These are phyloP conservation scores for Callithrix jacchus DNA, from an alignment of 2,113 vertebrate species.

Conservation along the genomic window DNA sequence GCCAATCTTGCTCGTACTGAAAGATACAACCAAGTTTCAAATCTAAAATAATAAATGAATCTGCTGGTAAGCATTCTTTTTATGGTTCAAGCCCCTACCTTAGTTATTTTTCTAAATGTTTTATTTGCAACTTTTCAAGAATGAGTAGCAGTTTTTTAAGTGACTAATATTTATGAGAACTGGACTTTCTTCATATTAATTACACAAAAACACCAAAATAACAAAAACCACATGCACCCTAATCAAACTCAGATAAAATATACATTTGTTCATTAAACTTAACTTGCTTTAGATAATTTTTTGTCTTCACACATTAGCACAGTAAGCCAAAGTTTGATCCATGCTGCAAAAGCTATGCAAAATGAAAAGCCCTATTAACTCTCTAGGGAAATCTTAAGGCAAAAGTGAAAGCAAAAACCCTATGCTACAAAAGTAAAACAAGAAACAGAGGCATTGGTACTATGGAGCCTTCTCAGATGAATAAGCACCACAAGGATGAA, in stretches of 20 bases:
- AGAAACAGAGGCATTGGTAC: slow-evolving; percentile 15
- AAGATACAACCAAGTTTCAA: slow-evolving; percentile 48
- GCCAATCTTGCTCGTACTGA: slow-evolving; percentile 49
- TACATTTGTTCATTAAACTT: slow-evolving; percentile 70
- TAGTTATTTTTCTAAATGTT: slow-evolving; percentile 33
- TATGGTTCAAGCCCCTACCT: background rate
- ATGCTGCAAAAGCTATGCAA: slow-evolving; percentile 59
- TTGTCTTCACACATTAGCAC: slow-evolving; percentile 60
- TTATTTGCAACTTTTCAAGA: slow-evolving; percentile 60
- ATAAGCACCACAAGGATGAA: slow-evolving; percentile 58
- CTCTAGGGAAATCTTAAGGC: slow-evolving; percentile 32
- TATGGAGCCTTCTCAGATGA: slow-evolving; percentile 34
- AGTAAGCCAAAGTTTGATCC: slow-evolving; percentile 50
- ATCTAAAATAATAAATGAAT: slow-evolving; percentile 46
- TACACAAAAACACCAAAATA: background rate
- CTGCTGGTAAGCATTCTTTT: slow-evolving; percentile 26
- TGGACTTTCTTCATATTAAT: slow-evolving; percentile 41
- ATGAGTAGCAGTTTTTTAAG: background rate
- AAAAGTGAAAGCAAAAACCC: slow-evolving; percentile 57
- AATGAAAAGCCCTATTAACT: slow-evolving; percentile 55
- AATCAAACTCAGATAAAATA: slow-evolving; percentile 67
- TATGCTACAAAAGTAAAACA: slow-evolving; percentile 18
- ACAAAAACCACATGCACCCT: background rate
- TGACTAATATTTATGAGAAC: slow-evolving; percentile 56
- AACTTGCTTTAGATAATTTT: slow-evolving; percentile 55